These are phyloP conservation scores for Clusia tigrina DNA, from an alignment of 2,888 invertebrate species.

Conservation along the genomic window DNA sequence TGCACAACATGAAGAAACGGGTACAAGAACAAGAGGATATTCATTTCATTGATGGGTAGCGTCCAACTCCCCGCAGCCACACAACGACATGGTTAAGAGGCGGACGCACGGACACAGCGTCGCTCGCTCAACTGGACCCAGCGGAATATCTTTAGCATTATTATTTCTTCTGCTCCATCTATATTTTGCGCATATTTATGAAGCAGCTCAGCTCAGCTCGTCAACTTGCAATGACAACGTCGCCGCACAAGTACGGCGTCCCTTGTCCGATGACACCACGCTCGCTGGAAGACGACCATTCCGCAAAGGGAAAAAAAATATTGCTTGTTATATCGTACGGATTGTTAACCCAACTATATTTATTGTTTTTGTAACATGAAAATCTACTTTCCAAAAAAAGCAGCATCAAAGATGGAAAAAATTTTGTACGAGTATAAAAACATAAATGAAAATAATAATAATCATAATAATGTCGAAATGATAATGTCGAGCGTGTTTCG, in stretches of 20 bases:
- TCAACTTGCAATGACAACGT: neutral
- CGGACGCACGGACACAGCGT: neutral
- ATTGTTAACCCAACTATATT: conserved; percentile 44
- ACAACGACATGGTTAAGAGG: neutral
- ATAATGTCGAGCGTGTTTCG: conserved; percentile 53
- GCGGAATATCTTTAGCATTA: conserved; percentile 42
- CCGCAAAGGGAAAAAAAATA: neutral
- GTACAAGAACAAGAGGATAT: conserved; percentile 1
- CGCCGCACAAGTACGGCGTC: neutral
- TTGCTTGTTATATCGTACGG: conserved; percentile 13
- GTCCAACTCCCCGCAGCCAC: too few species aligned
- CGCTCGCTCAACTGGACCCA: conserved; percentile 49
- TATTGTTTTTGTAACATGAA: conserved; percentile 47
- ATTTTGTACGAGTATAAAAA: too few species aligned
- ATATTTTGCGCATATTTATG: conserved; percentile 4
- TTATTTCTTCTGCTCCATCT: conserved; percentile 29
- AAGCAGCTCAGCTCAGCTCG: neutral
- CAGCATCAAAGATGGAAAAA: conserved; percentile 37
- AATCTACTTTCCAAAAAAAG: conserved; percentile 42
- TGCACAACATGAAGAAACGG: conserved; percentile 35
- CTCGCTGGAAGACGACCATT: neutral
- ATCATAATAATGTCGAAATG: conserved; percentile 55
- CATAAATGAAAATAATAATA: too few species aligned
- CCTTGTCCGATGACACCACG: neutral
- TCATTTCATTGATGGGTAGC: too few species aligned